A percentile compares a stretch with the other conserved stretches of the same genome.
These are phyloP conservation scores for Resseliella maxima DNA, from an alignment of 2,888 invertebrate species.

Conservation along the genomic window DNA sequence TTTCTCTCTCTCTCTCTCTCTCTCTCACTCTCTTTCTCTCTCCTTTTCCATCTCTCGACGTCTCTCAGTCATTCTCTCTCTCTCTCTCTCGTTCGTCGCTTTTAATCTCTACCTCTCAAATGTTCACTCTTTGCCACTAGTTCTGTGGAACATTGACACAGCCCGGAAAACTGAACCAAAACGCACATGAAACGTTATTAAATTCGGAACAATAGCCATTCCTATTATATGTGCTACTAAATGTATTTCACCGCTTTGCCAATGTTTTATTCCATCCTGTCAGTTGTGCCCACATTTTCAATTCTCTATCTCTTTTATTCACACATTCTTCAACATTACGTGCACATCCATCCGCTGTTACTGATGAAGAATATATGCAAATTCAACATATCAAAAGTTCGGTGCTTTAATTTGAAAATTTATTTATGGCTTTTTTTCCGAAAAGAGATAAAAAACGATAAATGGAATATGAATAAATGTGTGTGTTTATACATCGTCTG, in stretches of 20 bases:
- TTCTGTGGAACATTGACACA: too few relatives aligned
- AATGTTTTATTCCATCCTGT: neutral
- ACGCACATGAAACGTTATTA: neutral
- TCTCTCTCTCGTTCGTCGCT: too few relatives aligned
- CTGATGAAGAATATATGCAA: constrained; percentile 38
- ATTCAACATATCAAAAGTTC: constrained; percentile 49
- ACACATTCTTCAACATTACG: neutral
- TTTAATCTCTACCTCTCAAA: too few relatives aligned
- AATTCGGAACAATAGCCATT: constrained; percentile 13
- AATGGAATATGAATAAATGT: constrained; percentile 40
- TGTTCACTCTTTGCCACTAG: too few relatives aligned
- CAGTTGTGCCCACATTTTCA: neutral
- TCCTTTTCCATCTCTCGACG: neutral
- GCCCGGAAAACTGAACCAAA: constrained; percentile 6
- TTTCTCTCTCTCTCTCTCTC: too few relatives aligned
- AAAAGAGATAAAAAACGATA: constrained; percentile 29
- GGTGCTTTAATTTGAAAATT: constrained; percentile 38
- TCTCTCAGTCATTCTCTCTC: too few relatives aligned
- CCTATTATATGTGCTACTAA: neutral
- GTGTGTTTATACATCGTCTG: constrained; percentile 6
- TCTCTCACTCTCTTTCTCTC: neutral
- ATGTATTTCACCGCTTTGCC: neutral
- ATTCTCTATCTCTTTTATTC: neutral
- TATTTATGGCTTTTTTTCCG: constrained; percentile 40
- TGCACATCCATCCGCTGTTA: neutral